A percentile compares a stretch with the other conserved stretches of the same genome.
phyloP scores from a whole-genome alignment of 2,113 vertebrate genomes.

The Trochalopteron elliotii region DNA sequence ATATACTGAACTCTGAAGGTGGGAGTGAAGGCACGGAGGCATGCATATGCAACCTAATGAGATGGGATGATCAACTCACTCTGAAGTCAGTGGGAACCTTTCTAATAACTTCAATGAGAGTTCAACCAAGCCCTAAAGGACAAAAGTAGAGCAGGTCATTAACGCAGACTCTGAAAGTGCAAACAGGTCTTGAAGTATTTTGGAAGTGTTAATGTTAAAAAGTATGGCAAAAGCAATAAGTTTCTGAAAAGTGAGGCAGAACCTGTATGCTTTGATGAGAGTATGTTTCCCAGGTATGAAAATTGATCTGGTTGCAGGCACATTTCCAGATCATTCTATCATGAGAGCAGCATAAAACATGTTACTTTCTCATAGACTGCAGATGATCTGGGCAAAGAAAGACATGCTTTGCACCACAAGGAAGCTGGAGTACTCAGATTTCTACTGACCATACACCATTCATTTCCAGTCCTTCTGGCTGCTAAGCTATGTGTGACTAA shows the following conservation, averaged over 20 bases:
- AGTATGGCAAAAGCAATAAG: neutral
- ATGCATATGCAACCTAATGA: slow-evolving; percentile 18
- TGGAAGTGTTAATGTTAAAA: neutral
- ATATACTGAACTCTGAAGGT: neutral
- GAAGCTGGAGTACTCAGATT: neutral
- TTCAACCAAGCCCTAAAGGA: slow-evolving; percentile 17
- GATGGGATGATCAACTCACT: neutral
- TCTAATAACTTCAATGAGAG: neutral
- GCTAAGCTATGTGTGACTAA: neutral
- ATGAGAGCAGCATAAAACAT: neutral
- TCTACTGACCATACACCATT: neutral
- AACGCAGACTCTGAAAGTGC: neutral
- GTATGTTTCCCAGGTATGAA: neutral
- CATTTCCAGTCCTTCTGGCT: neutral
- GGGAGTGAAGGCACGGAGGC: neutral
- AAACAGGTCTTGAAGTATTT: neutral
- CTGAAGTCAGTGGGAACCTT: slow-evolving; percentile 7
- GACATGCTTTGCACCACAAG: neutral
- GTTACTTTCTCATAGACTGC: neutral
- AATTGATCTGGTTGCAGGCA: neutral
- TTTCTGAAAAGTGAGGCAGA: neutral
- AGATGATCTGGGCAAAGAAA: neutral
- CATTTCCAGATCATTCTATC: neutral
- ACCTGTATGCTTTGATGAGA: neutral
- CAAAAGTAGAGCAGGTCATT: neutral